phyloP scores from a whole-genome alignment of 2,888 invertebrate species.

The Physocephala rufipes region DNA sequence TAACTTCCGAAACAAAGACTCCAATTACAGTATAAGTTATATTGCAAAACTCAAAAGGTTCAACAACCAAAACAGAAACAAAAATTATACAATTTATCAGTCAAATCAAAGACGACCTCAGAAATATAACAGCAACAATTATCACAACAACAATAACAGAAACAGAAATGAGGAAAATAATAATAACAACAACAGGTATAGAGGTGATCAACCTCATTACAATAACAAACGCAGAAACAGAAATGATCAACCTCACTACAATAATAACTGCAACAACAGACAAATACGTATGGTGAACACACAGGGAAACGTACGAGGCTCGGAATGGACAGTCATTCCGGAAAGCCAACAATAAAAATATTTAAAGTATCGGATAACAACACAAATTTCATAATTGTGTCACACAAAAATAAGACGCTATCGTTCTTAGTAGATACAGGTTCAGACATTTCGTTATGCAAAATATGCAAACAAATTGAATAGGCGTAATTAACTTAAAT shows the following conservation, averaged over 20 bases:
- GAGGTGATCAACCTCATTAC: no score
- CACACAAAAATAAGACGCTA: neutral
- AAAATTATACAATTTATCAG: neutral
- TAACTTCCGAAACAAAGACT: no score
- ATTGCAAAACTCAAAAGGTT: neutral
- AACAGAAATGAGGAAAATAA: neutral
- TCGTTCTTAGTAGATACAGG: neutral
- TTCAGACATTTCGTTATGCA: neutral
- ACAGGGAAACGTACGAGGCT: neutral
- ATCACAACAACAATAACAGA: no score
- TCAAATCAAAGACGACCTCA: no score
- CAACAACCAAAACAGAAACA: neutral
- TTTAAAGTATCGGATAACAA: neutral
- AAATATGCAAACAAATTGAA: neutral
- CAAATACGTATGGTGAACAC: neutral
- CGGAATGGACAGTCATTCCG: conserved; percentile 1
- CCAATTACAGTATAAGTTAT: neutral
- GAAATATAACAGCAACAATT: no score
- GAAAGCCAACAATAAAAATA: conserved; percentile 1
- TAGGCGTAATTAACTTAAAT: neutral
- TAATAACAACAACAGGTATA: neutral
- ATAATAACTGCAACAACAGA: neutral
- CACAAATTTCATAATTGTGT: neutral
- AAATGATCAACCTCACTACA: no score
- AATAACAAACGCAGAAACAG: no score